Percentiles rank a stretch among this genome's conserved stretches.
Evolutionary conservation across 2,797 vertebrate genomes (phyloP).

Genomic region (Poeciliopsis turneri): DNA sequence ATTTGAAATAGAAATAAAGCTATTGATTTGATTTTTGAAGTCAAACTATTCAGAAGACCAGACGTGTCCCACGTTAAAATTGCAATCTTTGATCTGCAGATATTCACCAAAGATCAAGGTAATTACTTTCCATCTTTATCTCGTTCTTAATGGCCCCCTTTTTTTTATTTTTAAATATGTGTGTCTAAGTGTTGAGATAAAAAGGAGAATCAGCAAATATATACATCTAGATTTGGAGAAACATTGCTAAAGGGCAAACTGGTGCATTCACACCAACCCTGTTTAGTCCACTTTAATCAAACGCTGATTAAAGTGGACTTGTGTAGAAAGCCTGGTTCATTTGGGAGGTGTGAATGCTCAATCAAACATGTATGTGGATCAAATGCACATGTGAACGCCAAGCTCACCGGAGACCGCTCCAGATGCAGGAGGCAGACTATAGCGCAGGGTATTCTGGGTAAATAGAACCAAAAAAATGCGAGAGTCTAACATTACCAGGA

Average conservation of each 20-base stretch:
- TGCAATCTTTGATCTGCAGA: not conserved
- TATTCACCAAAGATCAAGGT: not conserved
- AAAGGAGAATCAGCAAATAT: not conserved
- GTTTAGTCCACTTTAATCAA: no score
- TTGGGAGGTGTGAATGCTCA: no score
- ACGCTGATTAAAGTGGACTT: no score
- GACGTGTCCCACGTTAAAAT: not conserved
- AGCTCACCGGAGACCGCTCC: no score
- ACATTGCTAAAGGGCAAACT: not conserved
- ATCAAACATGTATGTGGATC: no score
- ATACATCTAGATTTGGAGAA: not conserved
- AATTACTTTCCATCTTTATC: not conserved
- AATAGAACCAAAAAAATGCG: no score
- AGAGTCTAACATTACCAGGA: no score
- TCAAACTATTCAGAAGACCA: accelerated
- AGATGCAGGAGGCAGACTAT: no score
- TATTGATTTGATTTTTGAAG: not conserved
- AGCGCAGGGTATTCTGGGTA: no score
- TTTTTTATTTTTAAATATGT: not conserved
- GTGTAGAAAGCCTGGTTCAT: no score
- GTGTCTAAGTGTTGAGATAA: not conserved
- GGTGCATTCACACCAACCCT: no score
- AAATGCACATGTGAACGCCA: not conserved
- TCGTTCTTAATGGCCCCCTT: not conserved
- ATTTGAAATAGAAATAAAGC: no score